These are phyloP conservation scores for Atta texana DNA, from an alignment of 1,140 invertebrate genomes.

Conservation along the genomic window DNA sequence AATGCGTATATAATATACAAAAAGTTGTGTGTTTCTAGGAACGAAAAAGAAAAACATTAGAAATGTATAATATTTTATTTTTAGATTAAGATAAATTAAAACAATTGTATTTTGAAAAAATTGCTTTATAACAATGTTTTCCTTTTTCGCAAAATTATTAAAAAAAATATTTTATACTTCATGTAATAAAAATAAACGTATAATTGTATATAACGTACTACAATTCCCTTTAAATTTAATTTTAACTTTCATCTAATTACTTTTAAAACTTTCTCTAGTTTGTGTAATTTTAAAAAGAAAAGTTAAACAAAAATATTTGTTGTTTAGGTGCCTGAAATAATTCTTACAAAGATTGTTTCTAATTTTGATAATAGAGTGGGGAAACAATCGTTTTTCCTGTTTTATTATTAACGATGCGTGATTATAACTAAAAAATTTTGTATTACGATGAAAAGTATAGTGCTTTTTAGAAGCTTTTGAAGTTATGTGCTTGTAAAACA, in stretches of 20 bases:
- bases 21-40: not conserved
- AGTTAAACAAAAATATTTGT: not conserved
- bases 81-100: not conserved
- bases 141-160: not conserved
- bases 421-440: conserved; percentile 2
- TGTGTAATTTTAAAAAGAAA: not conserved
- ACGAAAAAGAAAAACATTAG: not conserved
- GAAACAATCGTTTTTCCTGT: not conserved
- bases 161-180: not conserved
- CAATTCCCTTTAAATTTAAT: not conserved
- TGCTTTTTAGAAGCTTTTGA: not conserved
- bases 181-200: not conserved
- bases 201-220: not conserved
- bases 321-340: not conserved
- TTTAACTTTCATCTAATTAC: not conserved
- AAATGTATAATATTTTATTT: not conserved
- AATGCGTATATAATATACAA: not conserved
- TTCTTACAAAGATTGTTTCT: not conserved
- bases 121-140: not conserved
- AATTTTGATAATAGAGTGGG: not conserved
- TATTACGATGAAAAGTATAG: not conserved
- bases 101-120: not conserved
- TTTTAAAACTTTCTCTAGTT: not conserved
- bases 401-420: conserved; percentile 9
- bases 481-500: not conserved